Percentiles rank a stretch among this genome's conserved stretches.
phyloP scores from a whole-genome alignment of 2,113 vertebrate species.

The Onychostruthus taczanowskii region DNA sequence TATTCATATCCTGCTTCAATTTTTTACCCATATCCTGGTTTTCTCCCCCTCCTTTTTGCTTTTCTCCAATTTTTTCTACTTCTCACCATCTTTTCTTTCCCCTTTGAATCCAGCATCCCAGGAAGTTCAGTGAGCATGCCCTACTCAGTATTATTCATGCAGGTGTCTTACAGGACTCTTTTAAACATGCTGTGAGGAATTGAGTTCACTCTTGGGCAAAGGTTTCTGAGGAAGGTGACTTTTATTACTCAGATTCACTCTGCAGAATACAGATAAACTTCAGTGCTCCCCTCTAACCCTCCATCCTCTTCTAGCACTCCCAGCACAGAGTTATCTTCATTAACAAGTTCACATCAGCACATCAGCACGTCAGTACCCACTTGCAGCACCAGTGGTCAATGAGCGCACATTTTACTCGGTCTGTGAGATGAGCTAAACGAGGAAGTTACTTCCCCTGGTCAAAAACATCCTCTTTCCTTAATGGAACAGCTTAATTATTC shows the following conservation, averaged over 20 bases:
- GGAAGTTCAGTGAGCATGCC: constrained; percentile 11
- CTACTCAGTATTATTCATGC: constrained; percentile 36
- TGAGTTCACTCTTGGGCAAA: constrained; percentile 58
- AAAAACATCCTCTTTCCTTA: constrained; percentile 12
- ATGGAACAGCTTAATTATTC: constrained; percentile 55
- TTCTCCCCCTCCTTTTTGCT: neutral
- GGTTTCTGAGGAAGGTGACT: constrained; percentile 61
- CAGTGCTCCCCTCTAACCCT: neutral
- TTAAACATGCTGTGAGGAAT: constrained; percentile 34
- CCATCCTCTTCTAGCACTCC: neutral
- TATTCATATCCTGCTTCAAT: neutral
- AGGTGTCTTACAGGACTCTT: constrained; percentile 25
- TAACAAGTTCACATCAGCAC: neutral
- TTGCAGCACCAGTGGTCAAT: neutral
- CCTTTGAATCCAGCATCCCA: neutral
- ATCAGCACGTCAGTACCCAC: neutral
- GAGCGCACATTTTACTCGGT: rapidly evolving
- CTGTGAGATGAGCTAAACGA: neutral
- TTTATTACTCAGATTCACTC: constrained; percentile 35
- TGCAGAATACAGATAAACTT: constrained; percentile 62
- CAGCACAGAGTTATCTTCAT: constrained; percentile 11
- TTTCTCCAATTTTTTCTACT: neutral
- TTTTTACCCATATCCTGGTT: neutral
- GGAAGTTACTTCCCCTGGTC: neutral
- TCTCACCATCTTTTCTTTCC: neutral